Conservation (phyloP, 2,797 vertebrate genomes). For the Hipposideros larvatus region DNA sequence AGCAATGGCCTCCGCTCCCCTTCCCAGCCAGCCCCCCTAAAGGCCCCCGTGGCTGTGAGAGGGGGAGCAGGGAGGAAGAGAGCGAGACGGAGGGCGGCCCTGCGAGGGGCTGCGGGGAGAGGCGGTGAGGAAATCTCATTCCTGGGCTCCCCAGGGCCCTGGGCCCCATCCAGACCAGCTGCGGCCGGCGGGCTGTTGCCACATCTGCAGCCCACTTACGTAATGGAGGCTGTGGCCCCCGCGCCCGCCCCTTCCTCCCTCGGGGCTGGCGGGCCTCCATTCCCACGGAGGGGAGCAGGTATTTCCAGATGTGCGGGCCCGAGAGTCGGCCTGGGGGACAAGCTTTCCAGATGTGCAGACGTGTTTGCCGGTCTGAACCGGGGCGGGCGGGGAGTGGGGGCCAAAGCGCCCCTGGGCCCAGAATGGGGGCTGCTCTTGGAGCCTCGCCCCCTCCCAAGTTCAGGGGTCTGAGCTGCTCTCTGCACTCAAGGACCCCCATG, state of each 20-base stretch:
- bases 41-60: background rate
- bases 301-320: conserved; percentile 78
- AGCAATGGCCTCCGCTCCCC: rapidly evolving
- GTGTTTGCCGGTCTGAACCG: conserved; percentile 48
- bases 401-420: background rate
- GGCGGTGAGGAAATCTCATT: conserved; percentile 47
- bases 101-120: background rate
- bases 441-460: background rate
- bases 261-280: conserved; percentile 71
- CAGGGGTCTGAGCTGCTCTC: background rate
- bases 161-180: conserved; percentile 78
- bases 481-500: background rate
- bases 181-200: conserved; percentile 49
- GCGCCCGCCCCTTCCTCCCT: conserved; percentile 67
- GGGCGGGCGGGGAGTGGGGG: background rate
- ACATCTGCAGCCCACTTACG: conserved; percentile 69
- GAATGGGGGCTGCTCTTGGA: background rate
- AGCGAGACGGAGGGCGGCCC: background rate
- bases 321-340: conserved; percentile 52
- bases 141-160: conserved; percentile 75
- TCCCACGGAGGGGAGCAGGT: conserved; percentile 81
- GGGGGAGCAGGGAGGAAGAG: conserved; percentile 44
- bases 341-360: conserved; percentile 74
- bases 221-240: conserved; percentile 63
- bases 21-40: background rate